Evolutionary conservation across 2,797 vertebrate species (phyloP), one percentile per base, ranked within the genome.

Genomic region (Xenops minutus): DNA sequence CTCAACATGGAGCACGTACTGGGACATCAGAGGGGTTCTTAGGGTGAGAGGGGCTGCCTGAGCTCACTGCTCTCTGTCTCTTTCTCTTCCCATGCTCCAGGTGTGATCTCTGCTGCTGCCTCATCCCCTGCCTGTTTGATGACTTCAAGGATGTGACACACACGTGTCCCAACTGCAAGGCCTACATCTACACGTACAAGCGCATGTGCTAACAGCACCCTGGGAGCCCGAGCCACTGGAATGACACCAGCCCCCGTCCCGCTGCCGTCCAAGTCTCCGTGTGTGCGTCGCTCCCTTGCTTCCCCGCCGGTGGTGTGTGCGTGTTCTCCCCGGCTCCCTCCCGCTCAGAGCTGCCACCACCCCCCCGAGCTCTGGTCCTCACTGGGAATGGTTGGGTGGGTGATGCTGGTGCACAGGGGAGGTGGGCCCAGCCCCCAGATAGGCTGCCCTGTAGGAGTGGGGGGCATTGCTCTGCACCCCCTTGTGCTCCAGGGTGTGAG

Each of bases 71-170:
- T 0, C 19, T 52, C 46, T 43, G 46, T 30, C 21, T 88, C 43
- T 62, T 84, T n/a, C 23, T 89, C 67, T 85, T n/a, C 71, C 64
- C n/a, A 3, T 93, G 64, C 93, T 75, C 27, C 97, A 99, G 99
- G 96, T 99, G 99, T 91, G 99, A 99, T 81, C 98, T 99, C 8
- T 99, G 99, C 96, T 99, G 99, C 98, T 99, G 99, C 97, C 98
- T 99, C 97, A 99, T 99, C 97, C 99, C 99, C 67, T 99, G 99
- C 96, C 96, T 99, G 97, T 99, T 99, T 2, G 99, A 99, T 17
- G 99, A 99, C 97, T 99, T 99, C 97, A 99, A 99, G 98, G 99
- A 99, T 36, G 99, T 99, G 98, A 99, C 99, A 7, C 99, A 99
- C 97, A 99, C 98, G 52, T 99, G 99, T 96, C 99, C 99, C 91